Conservation (phyloP, 2,888 invertebrate genomes). For the Troides helena region DNA sequence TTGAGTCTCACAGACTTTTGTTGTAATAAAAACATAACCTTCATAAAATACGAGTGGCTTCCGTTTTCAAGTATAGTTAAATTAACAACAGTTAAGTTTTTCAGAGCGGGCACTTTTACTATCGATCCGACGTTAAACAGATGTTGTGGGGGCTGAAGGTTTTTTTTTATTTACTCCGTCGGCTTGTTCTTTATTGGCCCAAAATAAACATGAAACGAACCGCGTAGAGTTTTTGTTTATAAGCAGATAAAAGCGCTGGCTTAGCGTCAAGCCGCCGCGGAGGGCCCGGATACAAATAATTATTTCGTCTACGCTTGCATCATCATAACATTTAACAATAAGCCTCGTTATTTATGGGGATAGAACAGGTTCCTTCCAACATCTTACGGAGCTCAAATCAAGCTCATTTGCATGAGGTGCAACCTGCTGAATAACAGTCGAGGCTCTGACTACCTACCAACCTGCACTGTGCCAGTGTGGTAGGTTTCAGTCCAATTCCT, state of each 20-base stretch:
- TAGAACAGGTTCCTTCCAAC: too few species aligned
- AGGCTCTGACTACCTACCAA: too few species aligned
- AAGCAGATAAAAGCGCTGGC: not conserved
- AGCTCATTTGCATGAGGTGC: too few species aligned
- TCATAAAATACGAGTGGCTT: conserved; percentile 2
- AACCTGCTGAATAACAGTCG: too few species aligned
- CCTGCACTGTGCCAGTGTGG: too few species aligned
- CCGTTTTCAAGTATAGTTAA: conserved; percentile 9
- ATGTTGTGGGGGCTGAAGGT: conserved; percentile 12
- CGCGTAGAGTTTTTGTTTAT: conserved; percentile 3
- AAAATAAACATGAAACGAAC: conserved; percentile 15
- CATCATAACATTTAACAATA: not conserved
- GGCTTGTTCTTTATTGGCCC: conserved; percentile 9
- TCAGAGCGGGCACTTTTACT: conserved; percentile 10
- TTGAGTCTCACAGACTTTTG: too few species aligned
- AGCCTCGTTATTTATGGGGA: too few species aligned
- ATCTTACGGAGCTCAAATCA: too few species aligned
- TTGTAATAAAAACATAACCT: not conserved
- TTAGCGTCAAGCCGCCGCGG: not conserved
- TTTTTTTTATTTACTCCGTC: conserved; percentile 11
- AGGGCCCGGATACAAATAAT: not conserved
- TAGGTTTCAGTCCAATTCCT: too few species aligned
- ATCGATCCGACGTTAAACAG: conserved; percentile 12
- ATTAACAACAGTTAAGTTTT: conserved; percentile 16
- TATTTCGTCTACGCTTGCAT: not conserved